phyloP scores from a whole-genome alignment of 1,140 invertebrate genomes.

The Brachionus plicatilis region DNA sequence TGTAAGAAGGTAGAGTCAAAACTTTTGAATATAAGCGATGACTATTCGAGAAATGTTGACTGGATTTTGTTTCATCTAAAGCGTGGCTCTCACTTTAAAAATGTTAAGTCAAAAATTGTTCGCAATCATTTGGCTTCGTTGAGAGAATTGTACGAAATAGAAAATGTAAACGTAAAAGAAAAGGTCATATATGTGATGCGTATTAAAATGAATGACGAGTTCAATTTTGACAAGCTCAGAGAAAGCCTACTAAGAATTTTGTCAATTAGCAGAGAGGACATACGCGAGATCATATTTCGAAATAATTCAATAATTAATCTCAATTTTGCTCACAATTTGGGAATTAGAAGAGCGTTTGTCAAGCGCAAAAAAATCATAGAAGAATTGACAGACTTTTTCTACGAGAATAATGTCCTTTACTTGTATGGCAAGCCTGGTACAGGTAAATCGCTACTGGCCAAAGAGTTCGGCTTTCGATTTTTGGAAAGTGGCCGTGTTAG shows the following conservation, averaged over 20 bases:
- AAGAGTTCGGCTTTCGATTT: background rate
- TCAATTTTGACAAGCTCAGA: background rate
- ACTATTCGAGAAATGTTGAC: background rate
- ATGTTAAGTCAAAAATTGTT: background rate
- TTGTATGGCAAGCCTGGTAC: background rate
- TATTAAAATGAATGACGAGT: background rate
- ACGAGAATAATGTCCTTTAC: background rate
- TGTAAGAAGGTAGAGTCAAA: background rate
- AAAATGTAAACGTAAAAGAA: background rate
- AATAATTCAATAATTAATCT: background rate
- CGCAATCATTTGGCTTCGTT: background rate
- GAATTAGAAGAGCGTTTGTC: background rate
- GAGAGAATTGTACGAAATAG: background rate
- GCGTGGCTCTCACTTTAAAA: background rate
- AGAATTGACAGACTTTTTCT: background rate
- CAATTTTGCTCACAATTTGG: background rate
- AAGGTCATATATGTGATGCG: background rate
- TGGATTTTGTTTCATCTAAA: background rate
- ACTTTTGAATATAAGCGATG: background rate
- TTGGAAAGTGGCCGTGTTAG: background rate
- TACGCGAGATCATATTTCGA: background rate
- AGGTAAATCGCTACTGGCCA: background rate
- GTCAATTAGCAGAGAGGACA: background rate
- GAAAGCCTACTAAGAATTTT: background rate
- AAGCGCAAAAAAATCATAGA: background rate